Evolutionary conservation across 2,888 invertebrate species (phyloP).

Genomic region (Oligia fasciuncula): DNA sequence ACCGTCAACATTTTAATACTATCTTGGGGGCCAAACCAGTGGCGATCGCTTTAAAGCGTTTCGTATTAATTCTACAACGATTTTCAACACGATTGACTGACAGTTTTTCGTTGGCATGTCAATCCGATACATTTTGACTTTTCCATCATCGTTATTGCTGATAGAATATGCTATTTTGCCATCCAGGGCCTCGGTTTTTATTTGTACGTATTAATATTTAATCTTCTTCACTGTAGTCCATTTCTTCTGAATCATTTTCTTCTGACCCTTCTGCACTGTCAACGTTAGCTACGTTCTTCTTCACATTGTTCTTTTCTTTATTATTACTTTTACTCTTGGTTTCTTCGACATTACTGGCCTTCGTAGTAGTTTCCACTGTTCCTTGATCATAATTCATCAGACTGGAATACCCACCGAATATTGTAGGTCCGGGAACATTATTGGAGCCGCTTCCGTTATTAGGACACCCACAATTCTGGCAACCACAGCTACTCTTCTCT

Average conservation of each 20-base stretch:
- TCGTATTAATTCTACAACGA: too few species aligned
- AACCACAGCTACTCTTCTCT: constrained; percentile 76
- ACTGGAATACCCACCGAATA: constrained; percentile 74
- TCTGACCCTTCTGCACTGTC: constrained; percentile 70
- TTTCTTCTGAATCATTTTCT: constrained; percentile 69
- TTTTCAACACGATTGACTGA: not conserved
- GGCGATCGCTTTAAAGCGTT: not conserved
- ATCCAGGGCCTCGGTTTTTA: not conserved
- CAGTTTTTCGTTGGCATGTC: not conserved
- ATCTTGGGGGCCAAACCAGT: not conserved
- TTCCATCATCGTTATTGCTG: not conserved
- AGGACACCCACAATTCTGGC: constrained; percentile 71
- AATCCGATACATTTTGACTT: not conserved
- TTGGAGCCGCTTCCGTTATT: constrained; percentile 46
- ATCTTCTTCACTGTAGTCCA: constrained; percentile 66
- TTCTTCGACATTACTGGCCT: constrained; percentile 24
- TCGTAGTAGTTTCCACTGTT: constrained; percentile 5
- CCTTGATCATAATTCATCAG: constrained; percentile 69
- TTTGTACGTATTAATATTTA: constrained; percentile 15
- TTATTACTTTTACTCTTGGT: constrained; percentile 33
- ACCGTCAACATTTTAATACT: not conserved
- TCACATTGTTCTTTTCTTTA: constrained; percentile 48
- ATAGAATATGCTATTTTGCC: not conserved
- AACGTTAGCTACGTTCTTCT: constrained; percentile 51
- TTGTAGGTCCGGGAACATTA: constrained; percentile 59